These are phyloP conservation scores for Heterotilapia buettikoferi DNA, from an alignment of 2,113 vertebrate genomes.

Conservation along the genomic window DNA sequence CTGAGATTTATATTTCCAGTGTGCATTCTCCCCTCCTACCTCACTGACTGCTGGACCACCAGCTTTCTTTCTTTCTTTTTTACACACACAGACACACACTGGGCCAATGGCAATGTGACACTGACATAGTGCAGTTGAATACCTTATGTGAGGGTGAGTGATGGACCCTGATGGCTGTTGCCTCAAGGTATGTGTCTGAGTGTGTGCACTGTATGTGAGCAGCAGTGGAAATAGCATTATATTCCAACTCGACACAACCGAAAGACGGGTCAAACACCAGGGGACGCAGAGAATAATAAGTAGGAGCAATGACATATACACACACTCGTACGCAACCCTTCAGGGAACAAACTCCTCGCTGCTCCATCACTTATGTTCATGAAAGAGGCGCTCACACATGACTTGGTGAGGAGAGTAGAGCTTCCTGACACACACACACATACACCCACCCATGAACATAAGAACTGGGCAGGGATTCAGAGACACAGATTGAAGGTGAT, in stretches of 20 bases:
- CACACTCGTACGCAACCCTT: constrained; percentile 8
- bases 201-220: not conserved
- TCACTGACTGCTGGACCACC: constrained; percentile 4
- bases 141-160: constrained; percentile 49
- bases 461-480: constrained; percentile 42
- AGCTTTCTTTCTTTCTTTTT: not conserved
- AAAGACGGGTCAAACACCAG: constrained; percentile 39
- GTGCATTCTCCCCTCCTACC: not conserved
- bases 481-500: constrained; percentile 51
- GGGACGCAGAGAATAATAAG: constrained; percentile 39
- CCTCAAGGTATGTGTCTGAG: constrained; percentile 5
- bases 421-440: not conserved
- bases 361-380: constrained; percentile 36
- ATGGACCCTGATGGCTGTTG: constrained; percentile 34
- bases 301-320: constrained; percentile 3
- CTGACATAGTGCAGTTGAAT: constrained; percentile 50
- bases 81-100: constrained; percentile 12
- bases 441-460: not conserved
- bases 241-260: constrained; percentile 32
- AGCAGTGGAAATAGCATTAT: constrained; percentile 33
- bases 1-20: constrained; percentile 25
- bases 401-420: not conserved
- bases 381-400: constrained; percentile 30
- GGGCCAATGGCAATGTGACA: constrained; percentile 43
- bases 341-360: constrained; percentile 6